Evolutionary conservation across 2,113 vertebrate species (phyloP).

Genomic region (Scortum barcoo): DNA sequence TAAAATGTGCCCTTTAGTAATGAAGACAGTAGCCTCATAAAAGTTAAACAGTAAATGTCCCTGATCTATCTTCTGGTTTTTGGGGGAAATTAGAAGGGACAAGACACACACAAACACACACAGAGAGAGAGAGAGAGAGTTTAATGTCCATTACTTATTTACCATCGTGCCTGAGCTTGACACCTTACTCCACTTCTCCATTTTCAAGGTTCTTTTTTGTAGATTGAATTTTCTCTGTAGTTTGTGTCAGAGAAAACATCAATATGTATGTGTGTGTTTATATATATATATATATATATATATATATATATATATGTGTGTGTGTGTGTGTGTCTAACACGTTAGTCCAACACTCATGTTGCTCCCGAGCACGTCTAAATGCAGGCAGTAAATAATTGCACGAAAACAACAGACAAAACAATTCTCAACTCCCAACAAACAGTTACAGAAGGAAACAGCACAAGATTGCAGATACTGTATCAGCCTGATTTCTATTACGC

Average conservation of each 20-base stretch:
- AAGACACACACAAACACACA: no score
- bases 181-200: conserved; percentile 54
- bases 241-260: neutral
- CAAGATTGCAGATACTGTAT: neutral
- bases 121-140: conserved; percentile 16
- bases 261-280: no score
- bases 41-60: no score
- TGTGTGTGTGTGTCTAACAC: neutral
- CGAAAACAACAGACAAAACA: neutral
- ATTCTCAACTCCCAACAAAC: neutral
- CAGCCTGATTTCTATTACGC: neutral
- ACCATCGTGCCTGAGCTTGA: conserved; percentile 33
- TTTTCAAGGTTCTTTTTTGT: conserved; percentile 13
- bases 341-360: neutral
- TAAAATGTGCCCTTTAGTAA: neutral
- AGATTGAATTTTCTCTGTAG: neutral
- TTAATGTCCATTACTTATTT: conserved; percentile 74
- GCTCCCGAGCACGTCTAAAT: neutral
- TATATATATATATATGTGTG: no score
- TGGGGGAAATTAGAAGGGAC: neutral
- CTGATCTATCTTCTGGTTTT: no score
- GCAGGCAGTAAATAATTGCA: neutral
- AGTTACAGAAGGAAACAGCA: neutral
- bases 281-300: no score
- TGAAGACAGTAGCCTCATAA: no score